phyloP scores from a whole-genome alignment of 2,797 vertebrate species.

The Kryptopterus vitreolus region DNA sequence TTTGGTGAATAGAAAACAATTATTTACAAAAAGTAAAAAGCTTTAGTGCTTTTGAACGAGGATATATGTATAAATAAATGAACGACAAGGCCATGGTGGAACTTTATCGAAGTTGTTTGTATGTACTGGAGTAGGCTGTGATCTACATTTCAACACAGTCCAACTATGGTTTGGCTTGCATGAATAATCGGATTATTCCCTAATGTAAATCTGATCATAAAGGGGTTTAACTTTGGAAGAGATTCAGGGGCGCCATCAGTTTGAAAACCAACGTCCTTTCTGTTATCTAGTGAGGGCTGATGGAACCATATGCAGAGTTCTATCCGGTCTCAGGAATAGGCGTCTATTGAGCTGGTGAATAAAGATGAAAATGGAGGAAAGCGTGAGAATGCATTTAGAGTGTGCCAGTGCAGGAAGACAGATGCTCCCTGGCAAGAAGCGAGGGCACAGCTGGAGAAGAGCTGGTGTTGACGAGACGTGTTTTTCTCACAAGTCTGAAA shows the following conservation, averaged over 20 bases:
- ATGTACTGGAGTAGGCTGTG: not conserved
- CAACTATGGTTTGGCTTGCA: not conserved
- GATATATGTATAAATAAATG: not conserved
- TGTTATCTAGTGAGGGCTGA: not conserved
- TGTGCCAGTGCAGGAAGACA: slow-evolving; percentile 3
- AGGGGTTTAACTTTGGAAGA: not conserved
- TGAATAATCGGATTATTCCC: slow-evolving; percentile 24
- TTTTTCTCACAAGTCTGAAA: not conserved
- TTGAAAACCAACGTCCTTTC: not conserved
- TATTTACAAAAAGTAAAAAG: no score
- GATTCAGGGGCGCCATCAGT: not conserved
- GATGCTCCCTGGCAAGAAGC: slow-evolving; percentile 23
- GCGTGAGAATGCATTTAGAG: not conserved
- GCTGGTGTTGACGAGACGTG: slow-evolving; percentile 24
- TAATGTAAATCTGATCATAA: slow-evolving; percentile 23
- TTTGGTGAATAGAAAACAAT: not conserved
- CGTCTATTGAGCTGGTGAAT: not conserved
- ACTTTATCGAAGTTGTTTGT: not conserved
- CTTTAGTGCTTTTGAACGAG: no score
- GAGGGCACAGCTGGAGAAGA: slow-evolving; percentile 28
- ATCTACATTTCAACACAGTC: not conserved
- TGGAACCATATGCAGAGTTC: not conserved
- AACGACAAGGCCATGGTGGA: not conserved
- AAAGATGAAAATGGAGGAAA: not conserved
- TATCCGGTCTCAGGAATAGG: not conserved